Evolutionary conservation across 2,888 invertebrate species (phyloP).

Genomic region (Pristionchus arcanus): DNA sequence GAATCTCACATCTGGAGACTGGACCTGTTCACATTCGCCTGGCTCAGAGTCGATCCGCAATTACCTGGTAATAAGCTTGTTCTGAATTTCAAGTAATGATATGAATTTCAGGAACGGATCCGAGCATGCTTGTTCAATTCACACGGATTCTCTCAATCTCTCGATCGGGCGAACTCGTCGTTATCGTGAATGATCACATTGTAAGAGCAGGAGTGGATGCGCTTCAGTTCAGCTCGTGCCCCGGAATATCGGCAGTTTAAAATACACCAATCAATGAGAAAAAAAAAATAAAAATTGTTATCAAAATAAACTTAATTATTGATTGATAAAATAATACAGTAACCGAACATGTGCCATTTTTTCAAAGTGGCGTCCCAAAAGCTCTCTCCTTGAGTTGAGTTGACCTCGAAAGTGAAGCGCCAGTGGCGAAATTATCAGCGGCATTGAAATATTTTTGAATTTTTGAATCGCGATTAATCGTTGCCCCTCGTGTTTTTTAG

Average conservation of each 20-base stretch:
- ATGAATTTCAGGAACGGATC: slow-evolving; percentile 7
- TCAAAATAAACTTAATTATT: neutral
- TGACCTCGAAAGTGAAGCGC: no score
- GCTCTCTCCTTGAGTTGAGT: no score
- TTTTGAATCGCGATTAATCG: neutral
- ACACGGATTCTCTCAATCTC: slow-evolving; percentile 38
- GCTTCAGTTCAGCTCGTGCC: neutral
- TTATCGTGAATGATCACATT: slow-evolving; percentile 47
- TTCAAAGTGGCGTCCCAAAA: no score
- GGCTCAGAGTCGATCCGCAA: slow-evolving; percentile 50
- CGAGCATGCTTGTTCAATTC: neutral
- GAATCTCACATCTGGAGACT: slow-evolving; percentile 52
- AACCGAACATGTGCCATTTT: no score
- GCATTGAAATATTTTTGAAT: neutral
- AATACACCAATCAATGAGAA: neutral
- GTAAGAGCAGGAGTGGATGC: slow-evolving; percentile 41
- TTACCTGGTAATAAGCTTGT: slow-evolving; percentile 25
- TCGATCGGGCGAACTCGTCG: neutral
- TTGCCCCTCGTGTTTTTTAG: neutral
- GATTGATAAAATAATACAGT: neutral
- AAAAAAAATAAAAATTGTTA: neutral
- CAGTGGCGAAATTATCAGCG: no score
- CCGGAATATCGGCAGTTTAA: slow-evolving; percentile 12
- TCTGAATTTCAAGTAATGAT: neutral
- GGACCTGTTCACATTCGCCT: slow-evolving; percentile 6